A percentile compares a stretch with the other conserved stretches of the same genome.
phyloP scores from a whole-genome alignment of 1,140 invertebrate genomes.

The Drosophila sp. region DNA sequence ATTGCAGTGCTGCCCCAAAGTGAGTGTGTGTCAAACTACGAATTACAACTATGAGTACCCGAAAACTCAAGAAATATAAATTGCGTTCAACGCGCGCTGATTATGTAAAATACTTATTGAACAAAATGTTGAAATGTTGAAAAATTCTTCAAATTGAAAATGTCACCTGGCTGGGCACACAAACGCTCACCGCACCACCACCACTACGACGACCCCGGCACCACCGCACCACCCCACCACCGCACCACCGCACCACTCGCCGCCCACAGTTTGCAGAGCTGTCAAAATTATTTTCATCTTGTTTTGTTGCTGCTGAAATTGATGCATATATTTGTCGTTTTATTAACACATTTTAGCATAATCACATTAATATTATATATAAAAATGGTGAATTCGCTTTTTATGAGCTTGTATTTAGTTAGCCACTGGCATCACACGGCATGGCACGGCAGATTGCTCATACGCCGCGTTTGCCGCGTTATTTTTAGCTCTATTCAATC shows the following conservation, averaged over 20 bases:
- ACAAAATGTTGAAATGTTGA: conserved; percentile 17
- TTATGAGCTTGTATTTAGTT: conserved; percentile 40
- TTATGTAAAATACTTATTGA: conserved; percentile 69
- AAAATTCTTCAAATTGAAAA: conserved; percentile 55
- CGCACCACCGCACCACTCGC: background rate
- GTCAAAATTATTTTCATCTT: conserved; percentile 73
- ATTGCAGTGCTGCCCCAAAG: conserved; percentile 57
- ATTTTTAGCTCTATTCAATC: conserved; percentile 81
- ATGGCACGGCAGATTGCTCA: conserved; percentile 61
- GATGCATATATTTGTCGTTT: conserved; percentile 33
- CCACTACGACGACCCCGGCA: too few relatives aligned
- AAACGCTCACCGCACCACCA: background rate
- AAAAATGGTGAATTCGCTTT: conserved; percentile 19
- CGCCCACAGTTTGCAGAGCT: conserved; percentile 36
- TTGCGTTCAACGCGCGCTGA: conserved; percentile 55
- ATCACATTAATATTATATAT: conserved; percentile 51
- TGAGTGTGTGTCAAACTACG: conserved; percentile 57
- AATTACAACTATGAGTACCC: background rate
- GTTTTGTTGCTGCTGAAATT: conserved; percentile 36
- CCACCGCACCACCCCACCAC: conserved; percentile 1
- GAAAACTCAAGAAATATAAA: conserved; percentile 6
- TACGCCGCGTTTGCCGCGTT: conserved; percentile 71
- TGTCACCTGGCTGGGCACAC: conserved; percentile 65
- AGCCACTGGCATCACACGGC: conserved; percentile 32
- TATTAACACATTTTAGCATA: conserved; percentile 56